These are phyloP conservation scores for Phocoena phocoena DNA, from an alignment of 2,113 vertebrate genomes.

Conservation along the genomic window DNA sequence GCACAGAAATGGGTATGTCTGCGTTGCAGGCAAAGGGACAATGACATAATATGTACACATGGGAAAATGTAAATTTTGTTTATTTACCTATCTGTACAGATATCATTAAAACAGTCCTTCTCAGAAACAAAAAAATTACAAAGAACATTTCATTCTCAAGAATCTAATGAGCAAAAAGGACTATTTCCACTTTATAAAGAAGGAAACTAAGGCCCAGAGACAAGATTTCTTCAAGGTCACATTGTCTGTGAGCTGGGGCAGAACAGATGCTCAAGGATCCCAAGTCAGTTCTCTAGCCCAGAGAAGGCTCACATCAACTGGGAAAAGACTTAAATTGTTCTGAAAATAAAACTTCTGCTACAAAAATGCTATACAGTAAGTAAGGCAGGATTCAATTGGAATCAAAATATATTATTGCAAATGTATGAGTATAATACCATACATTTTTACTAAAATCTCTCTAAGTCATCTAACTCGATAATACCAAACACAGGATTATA, in stretches of 20 bases:
- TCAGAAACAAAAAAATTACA: conserved; percentile 36
- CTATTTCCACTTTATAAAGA: neutral
- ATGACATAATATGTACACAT: neutral
- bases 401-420: conserved; percentile 9
- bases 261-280: accelerated
- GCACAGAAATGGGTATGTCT: neutral
- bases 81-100: neutral
- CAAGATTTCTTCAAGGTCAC: neutral
- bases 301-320: neutral
- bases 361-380: neutral
- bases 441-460: too few relatives aligned
- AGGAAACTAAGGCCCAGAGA: neutral
- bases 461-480: neutral
- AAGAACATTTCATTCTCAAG: conserved; percentile 1
- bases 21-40: neutral
- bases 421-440: neutral
- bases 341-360: neutral
- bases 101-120: neutral
- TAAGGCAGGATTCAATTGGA: neutral
- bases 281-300: neutral
- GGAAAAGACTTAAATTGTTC: neutral
- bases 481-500: neutral
- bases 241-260: neutral
- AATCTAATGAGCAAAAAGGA: neutral
- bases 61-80: neutral